Evolutionary conservation across 2,888 invertebrate genomes (phyloP).

Genomic region (Chironomus tentans): DNA sequence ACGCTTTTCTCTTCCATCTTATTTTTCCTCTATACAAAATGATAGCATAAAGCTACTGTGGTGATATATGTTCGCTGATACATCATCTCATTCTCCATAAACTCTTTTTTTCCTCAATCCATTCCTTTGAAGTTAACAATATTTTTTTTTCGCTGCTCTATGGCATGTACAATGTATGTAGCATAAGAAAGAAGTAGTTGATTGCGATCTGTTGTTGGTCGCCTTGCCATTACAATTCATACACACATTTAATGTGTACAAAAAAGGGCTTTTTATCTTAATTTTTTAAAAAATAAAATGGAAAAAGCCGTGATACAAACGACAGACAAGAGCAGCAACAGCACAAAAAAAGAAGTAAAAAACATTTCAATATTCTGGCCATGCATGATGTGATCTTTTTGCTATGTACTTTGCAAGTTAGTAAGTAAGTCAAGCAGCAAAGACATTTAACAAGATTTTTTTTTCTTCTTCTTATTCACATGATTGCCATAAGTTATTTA

Average conservation of each 20-base stretch:
- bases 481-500: too few relatives aligned
- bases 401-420: too few relatives aligned
- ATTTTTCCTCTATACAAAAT: too few relatives aligned
- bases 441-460: not conserved
- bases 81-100: conserved; percentile 18
- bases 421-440: not conserved
- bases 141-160: not conserved
- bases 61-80: conserved; percentile 20
- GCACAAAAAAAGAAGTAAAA: not conserved
- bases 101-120: not conserved
- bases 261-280: not conserved
- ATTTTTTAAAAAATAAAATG: not conserved
- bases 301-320: not conserved
- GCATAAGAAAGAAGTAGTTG: not conserved
- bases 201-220: not conserved
- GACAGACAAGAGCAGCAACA: not conserved
- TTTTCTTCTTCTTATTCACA: not conserved
- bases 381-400: too few relatives aligned
- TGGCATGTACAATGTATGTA: too few relatives aligned
- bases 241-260: not conserved
- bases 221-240: conserved; percentile 1
- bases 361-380: too few relatives aligned
- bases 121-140: not conserved
- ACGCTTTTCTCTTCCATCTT: too few relatives aligned
- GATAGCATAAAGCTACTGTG: not conserved